These are phyloP conservation scores for Helicoverpa zea DNA, from an alignment of 1,140 invertebrate genomes.

Conservation along the genomic window DNA sequence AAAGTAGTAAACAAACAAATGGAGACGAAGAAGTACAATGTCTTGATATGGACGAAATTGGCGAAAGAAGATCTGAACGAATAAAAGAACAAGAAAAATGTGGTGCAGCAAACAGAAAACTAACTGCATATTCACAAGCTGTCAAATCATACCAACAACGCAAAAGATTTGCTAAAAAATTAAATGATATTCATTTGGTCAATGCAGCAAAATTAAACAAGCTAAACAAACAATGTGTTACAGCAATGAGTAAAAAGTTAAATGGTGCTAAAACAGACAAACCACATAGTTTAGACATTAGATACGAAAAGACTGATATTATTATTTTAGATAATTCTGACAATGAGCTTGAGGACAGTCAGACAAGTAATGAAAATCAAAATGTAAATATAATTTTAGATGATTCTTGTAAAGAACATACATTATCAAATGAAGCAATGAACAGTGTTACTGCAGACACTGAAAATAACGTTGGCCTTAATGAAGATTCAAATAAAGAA, in stretches of 20 bases:
- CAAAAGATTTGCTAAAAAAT: too few relatives aligned
- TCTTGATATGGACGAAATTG: background rate
- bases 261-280: background rate
- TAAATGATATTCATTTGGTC: too few relatives aligned
- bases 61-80: background rate
- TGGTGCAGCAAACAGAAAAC: too few relatives aligned
- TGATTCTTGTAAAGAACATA: background rate
- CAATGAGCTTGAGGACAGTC: background rate
- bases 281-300: background rate
- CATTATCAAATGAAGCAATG: too few relatives aligned
- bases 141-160: too few relatives aligned
- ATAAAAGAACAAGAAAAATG: background rate
- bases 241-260: background rate
- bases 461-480: too few relatives aligned
- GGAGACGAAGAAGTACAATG: background rate
- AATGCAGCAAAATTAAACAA: too few relatives aligned
- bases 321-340: slow-evolving; percentile 52
- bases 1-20: background rate
- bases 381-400: background rate
- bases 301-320: slow-evolving; percentile 22
- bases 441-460: background rate
- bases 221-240: too few relatives aligned
- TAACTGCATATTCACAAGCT: too few relatives aligned
- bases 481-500: slow-evolving; percentile 29
- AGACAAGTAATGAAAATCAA: background rate